Conservation (phyloP, 2,113 vertebrate species). For the Ursus arctos region DNA sequence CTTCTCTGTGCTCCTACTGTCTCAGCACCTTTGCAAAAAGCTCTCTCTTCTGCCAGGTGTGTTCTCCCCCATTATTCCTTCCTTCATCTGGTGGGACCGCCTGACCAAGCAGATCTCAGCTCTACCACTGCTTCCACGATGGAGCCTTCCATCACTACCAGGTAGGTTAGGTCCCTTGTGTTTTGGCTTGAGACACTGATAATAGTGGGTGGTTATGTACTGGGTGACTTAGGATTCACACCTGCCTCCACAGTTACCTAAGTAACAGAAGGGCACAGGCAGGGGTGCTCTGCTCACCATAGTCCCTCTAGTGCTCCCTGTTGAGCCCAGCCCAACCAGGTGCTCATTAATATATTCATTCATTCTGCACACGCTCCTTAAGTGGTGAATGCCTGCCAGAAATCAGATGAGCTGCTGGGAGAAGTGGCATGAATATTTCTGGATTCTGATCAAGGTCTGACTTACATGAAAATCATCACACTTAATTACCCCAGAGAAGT, state of each 20-base stretch:
- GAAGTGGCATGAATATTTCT: not conserved
- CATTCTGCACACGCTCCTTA: not conserved
- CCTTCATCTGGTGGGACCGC: not conserved
- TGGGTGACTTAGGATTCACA: not conserved
- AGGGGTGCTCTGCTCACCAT: not conserved
- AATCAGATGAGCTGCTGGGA: not conserved
- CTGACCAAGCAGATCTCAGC: not conserved
- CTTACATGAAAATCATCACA: not conserved
- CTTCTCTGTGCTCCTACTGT: not conserved
- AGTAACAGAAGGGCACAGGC: not conserved
- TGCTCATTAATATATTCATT: not conserved
- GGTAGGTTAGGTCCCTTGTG: not conserved
- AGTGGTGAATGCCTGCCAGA: not conserved
- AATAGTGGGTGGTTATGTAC: no score
- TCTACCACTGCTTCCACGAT: not conserved
- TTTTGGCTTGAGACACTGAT: not conserved
- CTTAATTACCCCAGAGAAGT: not conserved
- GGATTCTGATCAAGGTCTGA: not conserved
- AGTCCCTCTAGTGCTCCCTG: not conserved
- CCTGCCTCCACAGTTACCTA: not conserved
- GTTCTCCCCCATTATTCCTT: rapidly evolving
- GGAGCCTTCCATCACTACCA: not conserved
- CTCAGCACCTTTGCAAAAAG: not conserved
- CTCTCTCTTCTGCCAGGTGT: not conserved
- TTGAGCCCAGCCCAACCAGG: not conserved